phyloP scores from a whole-genome alignment of 2,888 invertebrate species.

The Tiphia femorata region DNA sequence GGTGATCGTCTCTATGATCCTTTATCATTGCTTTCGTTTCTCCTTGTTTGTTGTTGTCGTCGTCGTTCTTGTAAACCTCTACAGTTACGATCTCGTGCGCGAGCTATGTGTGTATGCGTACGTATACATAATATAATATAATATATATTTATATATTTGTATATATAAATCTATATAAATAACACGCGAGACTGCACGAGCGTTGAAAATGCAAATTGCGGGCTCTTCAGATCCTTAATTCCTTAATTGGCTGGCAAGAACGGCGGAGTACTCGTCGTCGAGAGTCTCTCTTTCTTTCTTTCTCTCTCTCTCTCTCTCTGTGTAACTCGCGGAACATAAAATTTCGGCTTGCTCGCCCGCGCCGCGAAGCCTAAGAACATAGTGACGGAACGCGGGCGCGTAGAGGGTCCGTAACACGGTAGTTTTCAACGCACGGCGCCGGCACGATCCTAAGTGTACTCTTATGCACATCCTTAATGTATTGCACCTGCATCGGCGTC shows the following conservation, averaged over 20 bases:
- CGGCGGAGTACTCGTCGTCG: constrained; percentile 2
- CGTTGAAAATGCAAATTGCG: constrained; percentile 32
- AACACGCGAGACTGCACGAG: constrained; percentile 36
- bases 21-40: too few species aligned
- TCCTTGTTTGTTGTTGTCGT: too few species aligned
- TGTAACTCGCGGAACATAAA: too few species aligned
- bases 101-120: too few species aligned
- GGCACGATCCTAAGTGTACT: constrained; percentile 46
- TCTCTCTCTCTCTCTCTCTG: neutral
- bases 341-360: neutral
- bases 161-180: constrained; percentile 39
- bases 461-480: constrained; percentile 42
- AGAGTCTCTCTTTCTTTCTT: neutral
- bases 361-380: too few species aligned
- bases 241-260: neutral
- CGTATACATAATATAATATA: too few species aligned
- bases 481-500: constrained; percentile 52
- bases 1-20: constrained; percentile 1
- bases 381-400: neutral
- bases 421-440: constrained; percentile 39
- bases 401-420: neutral
- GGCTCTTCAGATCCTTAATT: neutral
- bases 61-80: too few species aligned
- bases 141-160: constrained; percentile 12
- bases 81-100: constrained; percentile 1